Percentiles rank a stretch among this genome's conserved stretches.
Evolutionary conservation across 2,888 invertebrate species (phyloP).

Genomic region (Lysandra coridon): DNA sequence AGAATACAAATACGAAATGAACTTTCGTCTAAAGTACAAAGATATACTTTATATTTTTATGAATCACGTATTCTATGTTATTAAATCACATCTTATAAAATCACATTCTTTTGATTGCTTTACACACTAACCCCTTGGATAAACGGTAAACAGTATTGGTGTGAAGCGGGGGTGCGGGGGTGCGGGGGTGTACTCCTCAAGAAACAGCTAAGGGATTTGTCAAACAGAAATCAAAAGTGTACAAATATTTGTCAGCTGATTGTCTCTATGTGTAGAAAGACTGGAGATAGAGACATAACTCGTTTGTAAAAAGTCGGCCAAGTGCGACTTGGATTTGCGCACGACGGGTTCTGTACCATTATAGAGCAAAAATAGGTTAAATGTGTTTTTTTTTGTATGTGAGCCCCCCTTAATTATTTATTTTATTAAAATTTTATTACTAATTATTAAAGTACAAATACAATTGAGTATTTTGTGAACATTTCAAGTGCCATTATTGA

Average conservation of each 20-base stretch:
- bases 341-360: too few relatives aligned
- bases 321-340: too few relatives aligned
- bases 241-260: conserved; percentile 68
- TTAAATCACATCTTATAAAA: not conserved
- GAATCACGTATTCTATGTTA: not conserved
- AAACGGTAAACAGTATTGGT: conserved; percentile 17
- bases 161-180: conserved; percentile 24
- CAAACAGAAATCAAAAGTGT: conserved; percentile 53
- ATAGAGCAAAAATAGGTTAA: too few relatives aligned
- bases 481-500: too few relatives aligned
- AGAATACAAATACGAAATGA: not conserved
- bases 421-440: too few relatives aligned
- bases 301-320: conserved; percentile 40
- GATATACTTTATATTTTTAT: not conserved
- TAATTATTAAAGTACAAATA: too few relatives aligned
- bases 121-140: not conserved
- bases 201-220: conserved; percentile 40
- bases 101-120: not conserved
- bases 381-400: too few relatives aligned
- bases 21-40: not conserved
- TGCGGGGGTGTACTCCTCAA: conserved; percentile 35
- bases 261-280: conserved; percentile 67
- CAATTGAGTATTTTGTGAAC: too few relatives aligned
- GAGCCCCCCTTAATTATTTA: too few relatives aligned
- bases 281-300: conserved; percentile 32